Evolutionary conservation across 1,140 invertebrate species (phyloP).

Genomic region (Drosophila ogumai): DNA sequence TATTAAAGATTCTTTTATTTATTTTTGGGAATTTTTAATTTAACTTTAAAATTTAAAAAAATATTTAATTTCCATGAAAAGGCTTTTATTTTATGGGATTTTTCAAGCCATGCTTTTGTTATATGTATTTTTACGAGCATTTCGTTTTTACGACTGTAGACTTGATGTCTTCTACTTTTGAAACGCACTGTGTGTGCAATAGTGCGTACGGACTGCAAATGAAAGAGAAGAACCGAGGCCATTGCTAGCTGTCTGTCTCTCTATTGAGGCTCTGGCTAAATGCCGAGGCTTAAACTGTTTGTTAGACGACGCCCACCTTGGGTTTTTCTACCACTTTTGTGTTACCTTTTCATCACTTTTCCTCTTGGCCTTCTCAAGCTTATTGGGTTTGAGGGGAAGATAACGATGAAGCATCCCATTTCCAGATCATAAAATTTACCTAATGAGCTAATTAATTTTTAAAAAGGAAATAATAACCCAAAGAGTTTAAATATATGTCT

Average conservation of each 20-base stretch:
- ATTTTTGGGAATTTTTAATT: not conserved
- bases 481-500: not conserved
- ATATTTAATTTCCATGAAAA: not conserved
- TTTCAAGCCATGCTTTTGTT: not conserved
- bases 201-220: slow-evolving; percentile 33
- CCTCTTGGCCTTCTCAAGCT: not conserved
- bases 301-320: slow-evolving; percentile 18
- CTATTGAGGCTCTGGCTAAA: slow-evolving; percentile 16
- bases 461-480: accelerated
- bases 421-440: not conserved
- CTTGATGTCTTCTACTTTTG: not conserved
- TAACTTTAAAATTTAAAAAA: not conserved
- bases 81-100: not conserved
- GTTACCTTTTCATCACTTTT: slow-evolving; percentile 15
- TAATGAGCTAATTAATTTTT: not conserved
- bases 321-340: slow-evolving; percentile 25
- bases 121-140: not conserved
- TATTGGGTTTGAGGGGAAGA: slow-evolving; percentile 27
- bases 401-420: not conserved
- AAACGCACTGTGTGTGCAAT: slow-evolving; percentile 18
- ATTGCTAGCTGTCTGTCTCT: slow-evolving; percentile 15
- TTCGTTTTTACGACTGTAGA: slow-evolving; percentile 2
- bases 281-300: slow-evolving; percentile 22
- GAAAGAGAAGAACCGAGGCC: slow-evolving; percentile 4
- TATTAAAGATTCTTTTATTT: not conserved